These are phyloP conservation scores for Disparrhopalites patrizii DNA, from an alignment of 2,888 invertebrate genomes.

Conservation along the genomic window DNA sequence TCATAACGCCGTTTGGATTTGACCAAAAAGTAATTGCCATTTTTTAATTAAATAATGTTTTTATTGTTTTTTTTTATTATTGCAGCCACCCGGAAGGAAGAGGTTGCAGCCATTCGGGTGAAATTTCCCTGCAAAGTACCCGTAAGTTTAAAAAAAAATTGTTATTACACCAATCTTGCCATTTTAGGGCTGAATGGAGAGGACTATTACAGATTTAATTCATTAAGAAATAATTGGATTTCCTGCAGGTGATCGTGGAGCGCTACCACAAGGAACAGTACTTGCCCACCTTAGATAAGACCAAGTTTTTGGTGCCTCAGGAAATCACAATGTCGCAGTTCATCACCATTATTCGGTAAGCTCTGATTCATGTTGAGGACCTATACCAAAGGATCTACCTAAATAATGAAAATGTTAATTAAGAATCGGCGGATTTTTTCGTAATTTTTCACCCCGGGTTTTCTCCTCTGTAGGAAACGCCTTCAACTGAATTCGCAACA, in stretches of 20 bases:
- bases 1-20: no score
- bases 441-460: no score
- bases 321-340: constrained; percentile 87
- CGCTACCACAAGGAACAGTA: constrained; percentile 71
- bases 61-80: not conserved
- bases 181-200: no score
- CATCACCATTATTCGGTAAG: constrained; percentile 74
- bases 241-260: constrained; percentile 72
- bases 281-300: constrained; percentile 73
- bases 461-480: constrained; percentile 53
- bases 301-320: constrained; percentile 82
- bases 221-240: no score
- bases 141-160: constrained; percentile 57
- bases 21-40: no score
- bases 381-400: no score
- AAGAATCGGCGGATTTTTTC: no score
- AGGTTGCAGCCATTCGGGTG: constrained; percentile 70
- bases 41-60: no score
- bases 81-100: constrained; percentile 67
- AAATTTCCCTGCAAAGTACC: constrained; percentile 78
- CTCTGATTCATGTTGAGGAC: no score
- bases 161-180: not conserved
- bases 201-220: no score
- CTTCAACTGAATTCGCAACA: constrained; percentile 63
- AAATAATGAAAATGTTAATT: not conserved